Evolutionary conservation across 2,888 invertebrate genomes (phyloP).

Genomic region (Diabrotica balteata): DNA sequence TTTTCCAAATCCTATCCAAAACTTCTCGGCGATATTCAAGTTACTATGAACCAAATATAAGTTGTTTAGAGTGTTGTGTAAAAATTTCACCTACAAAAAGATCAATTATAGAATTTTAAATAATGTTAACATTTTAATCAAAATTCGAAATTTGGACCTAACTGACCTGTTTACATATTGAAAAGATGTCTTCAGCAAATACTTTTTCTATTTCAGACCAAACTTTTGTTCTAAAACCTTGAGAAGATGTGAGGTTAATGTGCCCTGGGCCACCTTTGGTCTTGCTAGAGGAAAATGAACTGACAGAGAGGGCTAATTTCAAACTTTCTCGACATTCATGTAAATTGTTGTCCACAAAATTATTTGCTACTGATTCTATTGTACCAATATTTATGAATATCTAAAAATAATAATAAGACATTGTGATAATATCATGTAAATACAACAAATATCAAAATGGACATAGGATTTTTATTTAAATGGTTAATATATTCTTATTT

Average conservation of each 20-base stretch:
- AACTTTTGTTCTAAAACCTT: conserved; percentile 70
- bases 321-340: conserved; percentile 64
- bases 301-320: conserved; percentile 62
- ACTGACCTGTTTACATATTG: conserved; percentile 73
- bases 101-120: too few species aligned
- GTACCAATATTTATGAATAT: conserved; percentile 59
- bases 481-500: too few species aligned
- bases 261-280: conserved; percentile 64
- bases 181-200: conserved; percentile 77
- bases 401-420: conserved; percentile 46
- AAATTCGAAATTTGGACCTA: too few species aligned
- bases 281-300: conserved; percentile 41
- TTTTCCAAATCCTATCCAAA: conserved; percentile 64
- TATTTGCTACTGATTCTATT: conserved; percentile 63
- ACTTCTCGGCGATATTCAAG: conserved; percentile 62
- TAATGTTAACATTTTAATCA: too few species aligned
- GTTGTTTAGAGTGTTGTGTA: conserved; percentile 62
- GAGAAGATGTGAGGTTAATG: conserved; percentile 60
- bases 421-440: background rate
- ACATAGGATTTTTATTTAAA: background rate
- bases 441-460: background rate
- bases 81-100: conserved; percentile 55
- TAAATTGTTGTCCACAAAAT: conserved; percentile 64
- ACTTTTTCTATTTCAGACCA: conserved; percentile 91
- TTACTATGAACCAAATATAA: conserved; percentile 62